Percentiles rank a stretch among this genome's conserved stretches.
Evolutionary conservation across 2,113 vertebrate genomes (phyloP).

Genomic region (Microtus richardsoni): DNA sequence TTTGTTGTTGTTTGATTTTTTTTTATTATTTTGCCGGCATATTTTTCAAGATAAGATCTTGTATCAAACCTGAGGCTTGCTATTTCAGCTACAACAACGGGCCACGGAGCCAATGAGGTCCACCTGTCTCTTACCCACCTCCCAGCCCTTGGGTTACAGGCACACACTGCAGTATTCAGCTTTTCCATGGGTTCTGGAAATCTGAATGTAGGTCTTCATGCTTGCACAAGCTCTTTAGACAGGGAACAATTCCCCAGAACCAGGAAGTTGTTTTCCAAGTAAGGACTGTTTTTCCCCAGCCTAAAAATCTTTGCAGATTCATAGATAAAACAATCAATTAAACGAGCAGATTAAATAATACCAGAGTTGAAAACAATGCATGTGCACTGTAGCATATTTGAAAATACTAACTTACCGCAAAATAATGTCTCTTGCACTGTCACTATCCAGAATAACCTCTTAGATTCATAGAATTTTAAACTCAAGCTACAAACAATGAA

Average conservation of each 20-base stretch:
- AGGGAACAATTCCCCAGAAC: too few relatives aligned
- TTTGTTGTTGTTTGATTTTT: background rate
- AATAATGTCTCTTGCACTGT: background rate
- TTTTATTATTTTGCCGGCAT: too few relatives aligned
- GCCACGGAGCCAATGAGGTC: background rate
- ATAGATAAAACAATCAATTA: background rate
- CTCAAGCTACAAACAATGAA: background rate
- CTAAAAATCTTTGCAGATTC: background rate
- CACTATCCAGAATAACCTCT: background rate
- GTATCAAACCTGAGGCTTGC: background rate
- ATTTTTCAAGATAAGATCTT: background rate
- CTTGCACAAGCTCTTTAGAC: background rate
- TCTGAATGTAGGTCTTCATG: background rate
- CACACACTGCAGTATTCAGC: background rate
- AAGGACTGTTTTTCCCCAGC: background rate
- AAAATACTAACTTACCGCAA: background rate
- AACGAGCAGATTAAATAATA: background rate
- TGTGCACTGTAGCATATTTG: background rate
- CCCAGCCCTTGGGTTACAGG: too few relatives aligned
- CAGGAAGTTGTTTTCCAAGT: background rate
- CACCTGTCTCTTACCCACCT: background rate
- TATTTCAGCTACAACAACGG: background rate
- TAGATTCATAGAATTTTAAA: slow-evolving; percentile 25
- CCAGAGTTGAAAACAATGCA: background rate
- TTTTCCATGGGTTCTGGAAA: too few relatives aligned